phyloP scores from a whole-genome alignment of 2,888 invertebrate species.

The Steinernema carpocapsae region DNA sequence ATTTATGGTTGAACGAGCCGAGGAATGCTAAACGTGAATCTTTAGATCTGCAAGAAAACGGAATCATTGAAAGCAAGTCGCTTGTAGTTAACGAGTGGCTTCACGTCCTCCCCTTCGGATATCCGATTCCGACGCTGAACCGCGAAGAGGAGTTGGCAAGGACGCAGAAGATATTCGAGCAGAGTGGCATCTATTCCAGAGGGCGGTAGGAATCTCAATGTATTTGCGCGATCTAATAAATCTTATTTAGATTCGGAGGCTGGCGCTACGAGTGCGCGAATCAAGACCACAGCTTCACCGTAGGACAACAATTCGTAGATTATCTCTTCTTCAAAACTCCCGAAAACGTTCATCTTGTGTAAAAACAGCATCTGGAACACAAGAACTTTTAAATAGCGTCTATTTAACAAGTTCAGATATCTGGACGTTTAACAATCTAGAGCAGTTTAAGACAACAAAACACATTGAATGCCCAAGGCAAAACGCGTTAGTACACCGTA shows the following conservation, averaged over 20 bases:
- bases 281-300: slow-evolving; percentile 59
- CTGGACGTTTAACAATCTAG: no score
- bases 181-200: slow-evolving; percentile 50
- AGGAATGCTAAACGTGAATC: background rate
- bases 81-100: slow-evolving; percentile 50
- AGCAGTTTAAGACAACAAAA: slow-evolving; percentile 6
- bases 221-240: background rate
- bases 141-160: slow-evolving; percentile 49
- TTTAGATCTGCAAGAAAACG: slow-evolving; percentile 46
- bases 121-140: slow-evolving; percentile 57
- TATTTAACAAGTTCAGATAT: no score
- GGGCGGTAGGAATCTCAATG: slow-evolving; percentile 44
- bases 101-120: slow-evolving; percentile 52
- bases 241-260: slow-evolving; percentile 55
- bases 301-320: slow-evolving; percentile 23
- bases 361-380: background rate
- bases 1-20: background rate
- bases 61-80: slow-evolving; percentile 41
- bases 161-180: slow-evolving; percentile 48
- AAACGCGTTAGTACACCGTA: background rate
- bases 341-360: slow-evolving; percentile 15
- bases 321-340: slow-evolving; percentile 13
- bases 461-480: background rate
- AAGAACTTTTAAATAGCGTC: background rate
- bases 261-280: slow-evolving; percentile 64